Percentiles rank a stretch among this genome's conserved stretches.
phyloP scores from a whole-genome alignment of 2,797 vertebrate species.

The Ctenochaetus hawaiiensis region DNA sequence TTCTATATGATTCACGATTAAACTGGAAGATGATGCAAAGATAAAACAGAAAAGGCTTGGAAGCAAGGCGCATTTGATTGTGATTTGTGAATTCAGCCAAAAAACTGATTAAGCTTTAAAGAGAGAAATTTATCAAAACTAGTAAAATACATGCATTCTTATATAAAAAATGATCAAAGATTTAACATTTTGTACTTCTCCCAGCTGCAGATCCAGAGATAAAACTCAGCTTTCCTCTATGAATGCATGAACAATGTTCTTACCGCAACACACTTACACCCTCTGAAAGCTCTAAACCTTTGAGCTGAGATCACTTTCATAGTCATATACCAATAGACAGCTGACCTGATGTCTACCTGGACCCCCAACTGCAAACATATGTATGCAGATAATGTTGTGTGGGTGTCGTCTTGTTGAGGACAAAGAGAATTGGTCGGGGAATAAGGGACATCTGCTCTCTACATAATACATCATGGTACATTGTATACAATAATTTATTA shows the following conservation, averaged over 20 bases:
- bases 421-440: conserved; percentile 26
- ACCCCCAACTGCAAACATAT: conserved; percentile 34
- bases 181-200: background rate
- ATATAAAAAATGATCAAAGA: conserved; percentile 36
- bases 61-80: conserved; percentile 34
- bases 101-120: conserved; percentile 3
- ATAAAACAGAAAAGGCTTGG: conserved; percentile 16
- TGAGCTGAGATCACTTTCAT: conserved; percentile 13
- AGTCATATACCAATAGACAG: conserved; percentile 34
- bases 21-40: background rate
- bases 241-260: conserved; percentile 15
- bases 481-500: background rate
- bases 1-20: conserved; percentile 17
- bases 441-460: conserved; percentile 34
- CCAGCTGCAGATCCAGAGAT: conserved; percentile 14
- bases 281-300: conserved; percentile 51
- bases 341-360: conserved; percentile 24
- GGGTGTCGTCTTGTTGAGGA: conserved; percentile 16
- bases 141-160: conserved; percentile 30
- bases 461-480: background rate
- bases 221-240: conserved; percentile 18
- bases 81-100: conserved; percentile 8
- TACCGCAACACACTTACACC: background rate
- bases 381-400: conserved; percentile 40
- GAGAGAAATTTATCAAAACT: conserved; percentile 24